Conservation (phyloP, 2,113 vertebrate genomes). For the Falco punctatus region DNA sequence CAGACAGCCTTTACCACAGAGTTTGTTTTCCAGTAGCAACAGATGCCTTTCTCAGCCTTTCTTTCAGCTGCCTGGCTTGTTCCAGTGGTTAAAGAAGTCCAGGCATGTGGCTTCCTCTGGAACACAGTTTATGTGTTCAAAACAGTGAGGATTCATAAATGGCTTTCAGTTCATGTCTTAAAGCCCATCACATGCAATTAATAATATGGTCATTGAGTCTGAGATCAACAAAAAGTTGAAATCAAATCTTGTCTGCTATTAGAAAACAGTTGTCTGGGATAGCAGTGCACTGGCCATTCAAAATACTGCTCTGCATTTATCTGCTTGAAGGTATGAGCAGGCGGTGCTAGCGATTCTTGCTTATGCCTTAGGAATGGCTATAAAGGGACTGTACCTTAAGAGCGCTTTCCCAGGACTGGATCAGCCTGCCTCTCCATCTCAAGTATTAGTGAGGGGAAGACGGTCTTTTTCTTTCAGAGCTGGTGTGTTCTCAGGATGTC, state of each 20-base stretch:
- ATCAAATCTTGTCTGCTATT: background rate
- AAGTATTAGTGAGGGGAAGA: background rate
- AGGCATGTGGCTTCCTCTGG: background rate
- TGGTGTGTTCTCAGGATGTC: background rate
- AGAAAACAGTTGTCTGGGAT: background rate
- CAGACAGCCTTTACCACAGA: background rate
- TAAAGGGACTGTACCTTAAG: background rate
- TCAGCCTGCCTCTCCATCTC: background rate
- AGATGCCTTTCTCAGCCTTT: background rate
- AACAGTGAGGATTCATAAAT: background rate
- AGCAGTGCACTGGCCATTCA: background rate
- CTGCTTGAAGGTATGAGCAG: background rate
- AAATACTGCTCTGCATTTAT: background rate
- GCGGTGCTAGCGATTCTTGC: background rate
- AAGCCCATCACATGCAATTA: background rate
- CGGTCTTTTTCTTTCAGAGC: background rate
- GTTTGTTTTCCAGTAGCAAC: background rate
- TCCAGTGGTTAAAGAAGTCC: background rate
- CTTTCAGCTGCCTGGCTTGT: background rate
- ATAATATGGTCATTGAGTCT: background rate
- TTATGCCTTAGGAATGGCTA: background rate
- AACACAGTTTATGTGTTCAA: background rate
- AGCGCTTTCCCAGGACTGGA: background rate
- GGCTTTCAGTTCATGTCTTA: background rate
- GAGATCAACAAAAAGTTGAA: background rate